Evolutionary conservation across 2,888 invertebrate genomes (phyloP), one percentile per base, ranked within the genome.

Genomic region (Lamproptera curius): DNA sequence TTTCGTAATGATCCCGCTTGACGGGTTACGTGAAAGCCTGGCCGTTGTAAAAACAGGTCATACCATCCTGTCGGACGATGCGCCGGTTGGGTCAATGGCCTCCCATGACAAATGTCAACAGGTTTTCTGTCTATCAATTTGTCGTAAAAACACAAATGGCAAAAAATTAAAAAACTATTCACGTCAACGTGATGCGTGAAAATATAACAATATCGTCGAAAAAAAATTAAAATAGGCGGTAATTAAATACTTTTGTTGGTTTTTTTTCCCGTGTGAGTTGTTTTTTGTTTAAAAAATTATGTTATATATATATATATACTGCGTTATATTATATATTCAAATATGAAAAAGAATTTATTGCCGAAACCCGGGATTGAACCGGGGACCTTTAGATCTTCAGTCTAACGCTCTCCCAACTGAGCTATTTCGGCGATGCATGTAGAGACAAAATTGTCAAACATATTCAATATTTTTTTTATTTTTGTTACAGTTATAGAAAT

Each of bases 401-500:
- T 48, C 39, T 48, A 47, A 42, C 42, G 42, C 37, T 42, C 38
- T 48, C 43, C 42, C 43, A 47, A 37, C 37, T 51, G 43, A 46
- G 35, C 42, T 50, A 54, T 46, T 43, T 46, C 47, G 47, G 31
- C 43, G 10, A n/a, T 17, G 26, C 14, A 15, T 34, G 9, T 5
- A 17, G 2, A 9, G 15, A 31, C 17, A 16, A 41, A 37, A 36
- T 15, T 36, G 28, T 16, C 28, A 10, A 20, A 13, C 15, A 15
- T 10, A 9, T 23, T 39, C 34, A 23, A n/a, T n/a, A n/a, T n/a
- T n/a, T n/a, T n/a, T n/a, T n/a, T n/a, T 11, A 14, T 38, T 50
- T 59, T 52, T 17, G 28, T 80, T 78, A 53, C 77, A 87, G 86
- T 86, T 62, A 82, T 87, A 54, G 86, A 87, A 73, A 76, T 73